Conservation (phyloP, 2,797 vertebrate genomes). For the Cichlasoma orientale region DNA sequence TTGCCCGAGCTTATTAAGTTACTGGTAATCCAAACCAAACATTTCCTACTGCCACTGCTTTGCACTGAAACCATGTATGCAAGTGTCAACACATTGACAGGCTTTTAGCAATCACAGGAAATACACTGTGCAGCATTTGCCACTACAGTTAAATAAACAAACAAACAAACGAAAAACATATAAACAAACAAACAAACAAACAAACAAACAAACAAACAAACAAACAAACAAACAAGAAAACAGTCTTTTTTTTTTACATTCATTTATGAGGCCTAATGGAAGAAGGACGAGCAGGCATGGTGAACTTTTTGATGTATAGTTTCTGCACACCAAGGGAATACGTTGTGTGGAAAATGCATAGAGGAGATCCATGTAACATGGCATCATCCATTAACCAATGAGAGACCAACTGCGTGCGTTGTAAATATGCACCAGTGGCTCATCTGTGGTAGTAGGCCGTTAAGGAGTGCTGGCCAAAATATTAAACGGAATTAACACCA, state of each 20-base stretch:
- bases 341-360: neutral
- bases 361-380: neutral
- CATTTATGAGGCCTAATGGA: neutral
- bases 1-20: neutral
- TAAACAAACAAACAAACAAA: accelerated
- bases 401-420: neutral
- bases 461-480: neutral
- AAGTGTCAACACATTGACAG: neutral
- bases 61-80: neutral
- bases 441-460: neutral
- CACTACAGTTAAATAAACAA: neutral
- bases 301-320: neutral
- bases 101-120: neutral
- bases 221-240: too few relatives aligned
- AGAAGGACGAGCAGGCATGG: too few relatives aligned
- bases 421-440: neutral
- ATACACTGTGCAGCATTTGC: neutral
- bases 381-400: neutral
- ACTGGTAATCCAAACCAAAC: neutral
- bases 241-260: neutral
- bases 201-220: too few relatives aligned
- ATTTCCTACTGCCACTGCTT: neutral
- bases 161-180: accelerated
- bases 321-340: neutral
- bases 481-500: neutral